Evolutionary conservation across 2,797 vertebrate genomes (phyloP).

Genomic region (Takifugu ocellatus): DNA sequence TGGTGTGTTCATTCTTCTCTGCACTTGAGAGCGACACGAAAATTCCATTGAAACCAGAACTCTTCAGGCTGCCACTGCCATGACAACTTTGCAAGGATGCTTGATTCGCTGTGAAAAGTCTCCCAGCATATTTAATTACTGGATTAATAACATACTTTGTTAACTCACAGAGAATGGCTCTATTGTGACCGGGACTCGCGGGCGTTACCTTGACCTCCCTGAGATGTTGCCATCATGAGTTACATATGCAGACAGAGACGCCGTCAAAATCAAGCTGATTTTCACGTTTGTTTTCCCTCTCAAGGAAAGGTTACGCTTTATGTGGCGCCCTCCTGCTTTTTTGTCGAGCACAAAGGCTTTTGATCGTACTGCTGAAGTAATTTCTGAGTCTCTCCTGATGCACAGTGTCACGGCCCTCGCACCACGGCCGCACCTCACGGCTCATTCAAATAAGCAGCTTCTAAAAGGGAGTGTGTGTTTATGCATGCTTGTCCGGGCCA

Average conservation of each 20-base stretch:
- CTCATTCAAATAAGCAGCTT: conserved; percentile 43
- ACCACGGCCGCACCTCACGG: conserved; percentile 13
- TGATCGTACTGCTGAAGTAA: conserved; percentile 36
- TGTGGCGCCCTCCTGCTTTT: conserved; percentile 27
- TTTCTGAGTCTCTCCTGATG: conserved; percentile 38
- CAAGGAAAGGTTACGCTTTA: conserved; percentile 30
- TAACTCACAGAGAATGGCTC: conserved; percentile 14
- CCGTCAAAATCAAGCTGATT: conserved; percentile 17
- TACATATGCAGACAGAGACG: conserved; percentile 4
- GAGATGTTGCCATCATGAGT: conserved; percentile 22
- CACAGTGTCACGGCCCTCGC: conserved; percentile 30
- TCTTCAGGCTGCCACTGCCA: conserved; percentile 21
- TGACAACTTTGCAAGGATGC: conserved; percentile 24
- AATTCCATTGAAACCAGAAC: not conserved
- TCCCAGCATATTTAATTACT: conserved; percentile 35
- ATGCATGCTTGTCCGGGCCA: conserved; percentile 21
- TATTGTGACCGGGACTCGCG: conserved; percentile 29
- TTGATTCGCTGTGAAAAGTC: conserved; percentile 33
- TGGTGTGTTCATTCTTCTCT: not conserved
- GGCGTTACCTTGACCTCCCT: conserved; percentile 44
- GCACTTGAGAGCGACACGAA: conserved; percentile 19
- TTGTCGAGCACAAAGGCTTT: conserved; percentile 10
- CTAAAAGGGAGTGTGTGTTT: conserved; percentile 23
- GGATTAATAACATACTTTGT: conserved; percentile 38
- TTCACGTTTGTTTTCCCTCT: conserved; percentile 23